Percentiles rank a stretch among this genome's conserved stretches.
Evolutionary conservation across 2,888 invertebrate species (phyloP).

Genomic region (Acanthosepion esculentum): DNA sequence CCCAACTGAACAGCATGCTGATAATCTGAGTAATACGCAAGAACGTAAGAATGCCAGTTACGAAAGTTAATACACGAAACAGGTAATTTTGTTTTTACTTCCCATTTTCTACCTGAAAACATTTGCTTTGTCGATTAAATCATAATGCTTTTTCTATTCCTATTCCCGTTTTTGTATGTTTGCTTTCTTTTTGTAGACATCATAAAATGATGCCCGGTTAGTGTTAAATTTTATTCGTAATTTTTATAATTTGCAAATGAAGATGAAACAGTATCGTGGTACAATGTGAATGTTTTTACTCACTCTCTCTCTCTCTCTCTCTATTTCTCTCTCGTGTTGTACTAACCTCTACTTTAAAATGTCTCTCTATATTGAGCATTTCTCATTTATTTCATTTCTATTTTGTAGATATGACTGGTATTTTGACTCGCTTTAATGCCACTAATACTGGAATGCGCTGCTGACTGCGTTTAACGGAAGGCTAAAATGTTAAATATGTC

Average conservation of each 20-base stretch:
- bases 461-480: not conserved
- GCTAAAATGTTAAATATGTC: not conserved
- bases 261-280: not conserved
- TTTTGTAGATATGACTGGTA: conserved; percentile 46
- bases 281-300: conserved; percentile 24
- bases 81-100: not conserved
- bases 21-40: too few species aligned
- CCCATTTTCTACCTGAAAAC: not conserved
- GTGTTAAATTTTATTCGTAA: not conserved
- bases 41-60: not conserved
- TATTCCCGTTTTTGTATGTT: not conserved
- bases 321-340: not conserved
- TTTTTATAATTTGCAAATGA: not conserved
- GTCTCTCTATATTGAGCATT: not conserved
- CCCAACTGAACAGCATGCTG: too few species aligned
- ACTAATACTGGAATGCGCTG: conserved; percentile 50
- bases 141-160: not conserved
- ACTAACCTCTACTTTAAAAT: not conserved
- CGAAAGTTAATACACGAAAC: not conserved
- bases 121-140: not conserved
- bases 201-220: conserved; percentile 12
- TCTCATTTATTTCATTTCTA: conserved; percentile 35
- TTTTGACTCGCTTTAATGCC: conserved; percentile 48
- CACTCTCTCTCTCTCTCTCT: conserved; percentile 36
- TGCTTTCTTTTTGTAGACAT: conserved; percentile 10